Conservation (phyloP, 2,797 vertebrate species). For the Falco berigora region DNA sequence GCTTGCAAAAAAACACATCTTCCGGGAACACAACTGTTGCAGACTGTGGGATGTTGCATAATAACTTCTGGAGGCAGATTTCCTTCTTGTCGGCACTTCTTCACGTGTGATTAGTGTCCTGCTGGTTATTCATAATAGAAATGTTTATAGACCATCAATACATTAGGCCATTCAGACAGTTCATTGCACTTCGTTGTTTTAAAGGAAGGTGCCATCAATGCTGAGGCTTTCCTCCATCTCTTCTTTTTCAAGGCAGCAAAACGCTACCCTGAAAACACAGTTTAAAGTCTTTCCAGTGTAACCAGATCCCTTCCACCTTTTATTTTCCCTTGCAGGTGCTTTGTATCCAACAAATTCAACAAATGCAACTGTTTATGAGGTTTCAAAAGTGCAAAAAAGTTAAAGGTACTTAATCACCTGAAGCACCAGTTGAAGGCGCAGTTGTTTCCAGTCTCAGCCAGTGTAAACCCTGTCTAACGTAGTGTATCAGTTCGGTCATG, state of each 20-base stretch:
- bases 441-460: slow-evolving; percentile 83
- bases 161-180: slow-evolving; percentile 26
- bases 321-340: slow-evolving; percentile 38
- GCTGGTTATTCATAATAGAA: slow-evolving; percentile 69
- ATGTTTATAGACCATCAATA: slow-evolving; percentile 74
- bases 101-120: slow-evolving; percentile 46
- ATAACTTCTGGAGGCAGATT: slow-evolving; percentile 49
- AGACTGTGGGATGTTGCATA: slow-evolving; percentile 29
- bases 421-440: slow-evolving; percentile 71
- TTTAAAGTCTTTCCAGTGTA: slow-evolving; percentile 46
- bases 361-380: slow-evolving; percentile 50
- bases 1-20: background rate
- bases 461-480: slow-evolving; percentile 84
- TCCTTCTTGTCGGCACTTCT: slow-evolving; percentile 44
- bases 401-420: slow-evolving; percentile 38
- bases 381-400: slow-evolving; percentile 75
- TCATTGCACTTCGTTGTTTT: slow-evolving; percentile 68
- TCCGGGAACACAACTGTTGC: background rate
- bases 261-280: background rate
- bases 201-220: slow-evolving; percentile 49
- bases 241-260: slow-evolving; percentile 27
- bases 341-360: slow-evolving; percentile 10
- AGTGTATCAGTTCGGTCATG: slow-evolving; percentile 82
- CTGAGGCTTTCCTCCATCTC: slow-evolving; percentile 19
- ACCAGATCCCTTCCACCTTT: slow-evolving; percentile 27